Base-by-base conservation (phyloP, 2,113 vertebrate species). In the Oryzias melastigma region DNA sequence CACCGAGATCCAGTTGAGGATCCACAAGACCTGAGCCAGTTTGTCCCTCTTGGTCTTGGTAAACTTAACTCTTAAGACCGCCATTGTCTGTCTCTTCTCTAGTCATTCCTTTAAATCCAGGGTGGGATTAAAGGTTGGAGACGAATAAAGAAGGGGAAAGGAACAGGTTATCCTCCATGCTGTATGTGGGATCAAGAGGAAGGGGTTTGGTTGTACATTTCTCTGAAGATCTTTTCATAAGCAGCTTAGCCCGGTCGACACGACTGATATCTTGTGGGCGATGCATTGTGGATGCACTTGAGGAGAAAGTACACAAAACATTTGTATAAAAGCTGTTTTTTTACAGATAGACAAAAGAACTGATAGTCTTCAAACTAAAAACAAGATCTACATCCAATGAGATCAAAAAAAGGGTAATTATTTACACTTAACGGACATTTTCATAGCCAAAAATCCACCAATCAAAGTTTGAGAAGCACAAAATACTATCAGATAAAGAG, bases 1-100 rank as follows among this genome's bases (percentile, higher is more conserved):
- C 47, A 95, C 93, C 0, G 94, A 95, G 69, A 95, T 77, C 94
- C 94, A 95, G 86, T 95, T 95, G 57, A 94, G 87, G 73, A 95
- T 92, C 94, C 94, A 95, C 24, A 95, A 85, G 52, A 94, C 87
- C 82, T 95, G 94, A 73, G 94, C 94, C 75, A 95, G 20, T 71
- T 94, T 95, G 85, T 93, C 91, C 65, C 94, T 85, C 65, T 80
- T 93, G 40, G 87, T 92, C 85, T 93, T 95, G 68, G 92, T 95
- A 85, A 95, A 95, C 71, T 90, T 94, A 63, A 95, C 87, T 88
- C 82, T 93, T 62, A 95, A 87, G 41, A 95, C 90, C 0, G 94
- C 94, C 94, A 95, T 95, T 1, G 15, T 52, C 4, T 50, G 12
- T 66, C 1, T 45, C 16, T 44, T 18, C 22, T 50, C 15, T 29